Percentiles rank a stretch among this genome's conserved stretches.
These are phyloP conservation scores for Hemiscyllium ocellatum DNA, from an alignment of 2,113 vertebrate species.

Conservation along the genomic window DNA sequence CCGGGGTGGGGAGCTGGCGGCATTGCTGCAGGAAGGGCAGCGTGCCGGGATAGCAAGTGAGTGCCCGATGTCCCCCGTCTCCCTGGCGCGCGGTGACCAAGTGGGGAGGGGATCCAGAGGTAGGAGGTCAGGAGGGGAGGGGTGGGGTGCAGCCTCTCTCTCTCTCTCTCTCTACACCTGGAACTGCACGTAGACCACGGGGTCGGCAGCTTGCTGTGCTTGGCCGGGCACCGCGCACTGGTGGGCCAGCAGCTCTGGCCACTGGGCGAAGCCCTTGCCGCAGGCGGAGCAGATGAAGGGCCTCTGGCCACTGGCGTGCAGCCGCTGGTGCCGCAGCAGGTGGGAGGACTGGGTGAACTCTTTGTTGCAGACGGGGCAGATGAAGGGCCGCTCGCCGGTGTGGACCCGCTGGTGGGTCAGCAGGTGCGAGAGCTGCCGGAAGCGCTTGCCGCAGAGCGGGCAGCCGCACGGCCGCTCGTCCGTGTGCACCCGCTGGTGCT, in stretches of 20 bases:
- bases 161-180: too few species aligned
- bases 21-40: too few species aligned
- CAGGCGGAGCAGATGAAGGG: background rate
- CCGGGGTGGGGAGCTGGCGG: too few species aligned
- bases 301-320: background rate
- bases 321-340: background rate
- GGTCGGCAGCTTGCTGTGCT: too few species aligned
- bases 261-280: background rate
- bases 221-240: background rate
- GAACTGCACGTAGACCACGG: too few species aligned
- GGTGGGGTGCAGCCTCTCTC: too few species aligned
- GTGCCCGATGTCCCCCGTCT: too few species aligned
- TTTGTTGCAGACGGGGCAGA: background rate
- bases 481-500: background rate
- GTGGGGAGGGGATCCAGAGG: too few species aligned
- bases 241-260: background rate
- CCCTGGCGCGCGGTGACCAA: too few species aligned
- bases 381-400: background rate
- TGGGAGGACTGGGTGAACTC: background rate
- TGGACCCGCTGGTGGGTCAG: conserved; percentile 21
- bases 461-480: background rate
- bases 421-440: background rate
- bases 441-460: background rate
- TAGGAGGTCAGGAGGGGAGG: too few species aligned
- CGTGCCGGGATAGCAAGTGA: too few species aligned